Conservation (phyloP, 2,113 vertebrate genomes). For the Megalops atlanticus region DNA sequence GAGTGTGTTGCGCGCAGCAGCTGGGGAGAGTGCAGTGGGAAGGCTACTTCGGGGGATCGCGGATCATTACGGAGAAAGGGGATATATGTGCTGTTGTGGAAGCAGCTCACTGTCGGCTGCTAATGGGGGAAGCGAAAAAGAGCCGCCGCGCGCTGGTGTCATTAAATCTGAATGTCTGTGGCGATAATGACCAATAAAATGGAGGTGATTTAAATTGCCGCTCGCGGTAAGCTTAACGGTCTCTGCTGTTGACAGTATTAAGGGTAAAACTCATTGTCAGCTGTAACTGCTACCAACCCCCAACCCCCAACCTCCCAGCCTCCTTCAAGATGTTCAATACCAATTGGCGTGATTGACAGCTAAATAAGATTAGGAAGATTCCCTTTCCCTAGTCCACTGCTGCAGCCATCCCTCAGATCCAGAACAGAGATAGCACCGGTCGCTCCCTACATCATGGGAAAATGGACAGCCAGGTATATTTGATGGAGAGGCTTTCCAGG, state of each 20-base stretch:
- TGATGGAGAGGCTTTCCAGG: background rate
- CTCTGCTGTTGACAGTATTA: background rate
- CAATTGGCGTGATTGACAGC: background rate
- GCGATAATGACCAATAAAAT: background rate
- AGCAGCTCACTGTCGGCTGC: background rate
- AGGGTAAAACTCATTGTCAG: background rate
- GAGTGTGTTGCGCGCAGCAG: background rate
- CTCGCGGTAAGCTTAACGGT: background rate
- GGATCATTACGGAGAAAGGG: background rate
- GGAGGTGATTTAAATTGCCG: background rate
- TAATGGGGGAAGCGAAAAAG: background rate
- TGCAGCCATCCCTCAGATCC: background rate
- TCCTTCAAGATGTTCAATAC: background rate
- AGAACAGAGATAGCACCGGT: background rate
- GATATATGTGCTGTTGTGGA: background rate
- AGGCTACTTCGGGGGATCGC: background rate
- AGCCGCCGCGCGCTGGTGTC: background rate
- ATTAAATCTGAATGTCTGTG: background rate
- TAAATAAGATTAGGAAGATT: background rate
- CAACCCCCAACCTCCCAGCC: background rate
- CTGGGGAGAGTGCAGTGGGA: no score
- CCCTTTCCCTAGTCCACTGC: background rate
- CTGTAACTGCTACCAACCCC: background rate
- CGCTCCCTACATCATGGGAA: background rate
- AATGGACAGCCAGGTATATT: background rate